Evolutionary conservation across 92 coral and sea anemone genomes (phyloP), one percentile per base, ranked within the genome.

Genomic region (Epizoanthus stellaris): DNA sequence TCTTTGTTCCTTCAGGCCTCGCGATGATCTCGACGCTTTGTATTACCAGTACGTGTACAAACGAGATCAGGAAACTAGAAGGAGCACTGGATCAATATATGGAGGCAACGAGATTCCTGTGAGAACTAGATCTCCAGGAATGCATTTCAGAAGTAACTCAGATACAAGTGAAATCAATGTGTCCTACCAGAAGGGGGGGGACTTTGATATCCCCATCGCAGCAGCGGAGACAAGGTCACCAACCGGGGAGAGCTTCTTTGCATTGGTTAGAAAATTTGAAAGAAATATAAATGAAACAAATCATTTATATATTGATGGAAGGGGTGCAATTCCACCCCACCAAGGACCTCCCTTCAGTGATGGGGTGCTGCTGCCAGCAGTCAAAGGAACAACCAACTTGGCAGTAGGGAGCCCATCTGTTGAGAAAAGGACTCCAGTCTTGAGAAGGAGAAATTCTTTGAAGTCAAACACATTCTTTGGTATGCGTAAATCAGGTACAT

Each of bases 41-140:
- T 86, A 89, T 77, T 59, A 81, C 75, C 89, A 82, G 67, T 80
- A 80, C 63, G 68, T 89, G 76, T 92, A 96, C 82, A 84, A 86
- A 77, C 89, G 91, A 79, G 98, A 96, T 47, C 98, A 96, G 9
- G 98, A 96, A 63, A 70, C 93, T 36, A 86, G 96, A 54, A 86
- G 94, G 67, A 96, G 98, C 73, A 96, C 98, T 1, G 98, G 98
- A 0, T 96, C 98, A 59, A 96, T 96, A 83, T 94, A 90, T 87
- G 98, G 94, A 42, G 87, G 82, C 82, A 93, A 91, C 19, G 92
- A 93, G 80, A 92, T 93, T 49, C 82, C 89, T 14, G 88, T 91
- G 80, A 61, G 83, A 34, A 91, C 56, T 52, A 76, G 89, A 21
- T 88, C 85, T 39, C 87, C 87, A 43, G 89, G 88, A 79, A 89